phyloP scores from a whole-genome alignment of 2,888 invertebrate genomes.

The Drosophila birchii region DNA sequence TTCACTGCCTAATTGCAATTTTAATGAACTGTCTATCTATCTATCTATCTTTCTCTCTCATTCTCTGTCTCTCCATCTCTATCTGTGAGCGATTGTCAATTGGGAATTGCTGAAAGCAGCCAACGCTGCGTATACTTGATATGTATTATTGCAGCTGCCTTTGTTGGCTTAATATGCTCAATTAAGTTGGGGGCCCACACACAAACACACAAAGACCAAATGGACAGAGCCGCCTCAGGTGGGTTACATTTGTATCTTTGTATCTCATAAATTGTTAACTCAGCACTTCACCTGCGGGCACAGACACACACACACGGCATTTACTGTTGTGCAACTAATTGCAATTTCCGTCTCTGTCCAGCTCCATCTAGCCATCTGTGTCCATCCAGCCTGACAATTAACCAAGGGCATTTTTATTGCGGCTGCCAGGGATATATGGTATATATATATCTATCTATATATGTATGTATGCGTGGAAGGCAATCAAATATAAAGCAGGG shows the following conservation, averaged over 20 bases:
- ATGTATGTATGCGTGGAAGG: constrained; percentile 8
- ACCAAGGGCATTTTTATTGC: constrained; percentile 54
- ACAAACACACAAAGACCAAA: constrained; percentile 31
- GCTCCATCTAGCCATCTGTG: constrained; percentile 5
- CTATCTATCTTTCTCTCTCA: background rate
- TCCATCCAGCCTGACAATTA: constrained; percentile 54
- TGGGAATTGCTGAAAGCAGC: constrained; percentile 24
- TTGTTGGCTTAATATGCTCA: constrained; percentile 68
- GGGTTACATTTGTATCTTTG: constrained; percentile 44
- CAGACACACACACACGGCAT: constrained; percentile 28
- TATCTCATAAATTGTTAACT: constrained; percentile 51
- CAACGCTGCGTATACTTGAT: constrained; percentile 61
- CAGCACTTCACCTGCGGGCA: constrained; percentile 57
- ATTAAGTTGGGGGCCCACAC: constrained; percentile 65
- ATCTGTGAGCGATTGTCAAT: constrained; percentile 11
- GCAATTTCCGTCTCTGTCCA: constrained; percentile 58
- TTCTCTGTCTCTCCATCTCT: background rate
- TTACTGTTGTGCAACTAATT: constrained; percentile 64
- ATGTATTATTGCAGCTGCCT: constrained; percentile 65
- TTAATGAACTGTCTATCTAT: constrained; percentile 38
- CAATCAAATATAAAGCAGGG: constrained; percentile 38
- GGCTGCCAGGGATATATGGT: constrained; percentile 4
- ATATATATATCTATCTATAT: constrained; percentile 1
- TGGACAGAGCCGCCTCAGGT: constrained; percentile 19
- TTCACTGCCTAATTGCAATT: constrained; percentile 41